Conservation (phyloP, 2,113 vertebrate genomes). For the Pungitius pungitius region DNA sequence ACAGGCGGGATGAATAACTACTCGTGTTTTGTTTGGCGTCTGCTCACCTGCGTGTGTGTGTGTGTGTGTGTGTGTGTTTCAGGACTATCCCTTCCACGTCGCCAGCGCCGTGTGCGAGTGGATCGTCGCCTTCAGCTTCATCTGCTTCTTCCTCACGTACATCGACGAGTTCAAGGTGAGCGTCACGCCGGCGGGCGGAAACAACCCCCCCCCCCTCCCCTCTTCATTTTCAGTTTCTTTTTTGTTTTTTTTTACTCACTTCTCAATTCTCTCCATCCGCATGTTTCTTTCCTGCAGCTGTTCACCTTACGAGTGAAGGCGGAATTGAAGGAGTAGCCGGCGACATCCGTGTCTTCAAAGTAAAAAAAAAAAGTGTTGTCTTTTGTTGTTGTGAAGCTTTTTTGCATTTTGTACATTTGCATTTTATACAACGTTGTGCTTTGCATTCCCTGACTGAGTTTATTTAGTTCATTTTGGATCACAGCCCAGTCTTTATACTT, state of each 20-base stretch:
- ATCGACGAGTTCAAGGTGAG: conserved; percentile 94
- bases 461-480: neutral
- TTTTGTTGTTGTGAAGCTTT: conserved; percentile 7
- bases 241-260: neutral
- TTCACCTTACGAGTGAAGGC: conserved; percentile 70
- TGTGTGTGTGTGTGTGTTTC: neutral
- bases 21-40: too few relatives aligned
- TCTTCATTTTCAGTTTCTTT: too few relatives aligned
- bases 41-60: neutral
- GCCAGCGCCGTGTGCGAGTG: conserved; percentile 92
- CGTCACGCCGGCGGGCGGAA: neutral
- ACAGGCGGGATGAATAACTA: too few relatives aligned
- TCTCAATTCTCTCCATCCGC: neutral
- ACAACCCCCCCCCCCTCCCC: too few relatives aligned
- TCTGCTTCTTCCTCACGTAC: conserved; percentile 93
- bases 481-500: conserved; percentile 14
- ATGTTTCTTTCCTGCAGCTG: conserved; percentile 53
- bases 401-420: neutral
- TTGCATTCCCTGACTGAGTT: conserved; percentile 6
- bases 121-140: conserved; percentile 91
- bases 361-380: neutral
- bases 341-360: neutral
- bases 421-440: neutral
- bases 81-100: conserved; percentile 68
- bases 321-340: conserved; percentile 27